Evolutionary conservation across 2,888 invertebrate genomes (phyloP), one percentile per base, ranked within the genome.

Genomic region (Aspidiotus rigidus): DNA sequence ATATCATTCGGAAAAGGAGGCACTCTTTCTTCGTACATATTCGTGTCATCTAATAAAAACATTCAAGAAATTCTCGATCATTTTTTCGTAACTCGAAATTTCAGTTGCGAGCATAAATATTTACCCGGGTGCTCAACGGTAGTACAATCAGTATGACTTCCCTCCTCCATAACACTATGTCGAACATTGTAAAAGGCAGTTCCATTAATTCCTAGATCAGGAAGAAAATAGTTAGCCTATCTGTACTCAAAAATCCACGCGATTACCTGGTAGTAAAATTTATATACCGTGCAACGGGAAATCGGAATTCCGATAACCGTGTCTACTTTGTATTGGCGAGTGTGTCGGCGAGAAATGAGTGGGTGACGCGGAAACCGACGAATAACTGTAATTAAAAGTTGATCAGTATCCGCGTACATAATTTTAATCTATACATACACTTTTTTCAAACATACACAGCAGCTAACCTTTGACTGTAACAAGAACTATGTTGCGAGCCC

Each of bases 341-440:
- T 92, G 91, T 16, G 90, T 90, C 41, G 91, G 91, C 72, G 88
- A 88, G 76, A 88, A 89, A 78, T 81, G 81, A 54, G 81, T 81
- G 39, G 82, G 80, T 63, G 81, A 80, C 62, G 80, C 80, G 28
- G 80, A 79, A 42, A 81, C 79, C 6, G 81, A 81, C 69, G 81
- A 81, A 11, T 88, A 88, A 76, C 89, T 89, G 78, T 64, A 70
- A 70, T 15, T 40, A 49, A 17, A 56, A 62, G 56, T 49, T 42
- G 16, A 5, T 41, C 10, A 7, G 39, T n/a, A 60, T n/a, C 28
- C 11, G 15, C 10, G 11, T 11, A 17, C 11, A 54, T 11, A 11
- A 8, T 10, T 64, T 7, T 15, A 59, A 16, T 13, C 3, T n/a
- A 41, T 69, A 10, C n/a, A 49, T 16, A 11, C 53, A 57, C 60